phyloP scores from a whole-genome alignment of 2,888 invertebrate species.

The Malthinus seriepunctatus region DNA sequence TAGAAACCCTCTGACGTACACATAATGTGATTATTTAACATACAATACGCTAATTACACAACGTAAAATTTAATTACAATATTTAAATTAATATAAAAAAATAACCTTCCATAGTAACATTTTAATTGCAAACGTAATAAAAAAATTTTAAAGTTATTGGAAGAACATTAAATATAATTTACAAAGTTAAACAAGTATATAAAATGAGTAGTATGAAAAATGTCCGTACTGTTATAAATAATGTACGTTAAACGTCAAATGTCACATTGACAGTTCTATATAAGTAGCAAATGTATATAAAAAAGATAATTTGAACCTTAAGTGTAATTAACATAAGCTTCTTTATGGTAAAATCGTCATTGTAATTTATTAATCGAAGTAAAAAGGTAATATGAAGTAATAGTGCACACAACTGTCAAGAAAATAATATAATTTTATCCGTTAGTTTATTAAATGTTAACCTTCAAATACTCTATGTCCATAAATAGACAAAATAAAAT shows the following conservation, averaged over 20 bases:
- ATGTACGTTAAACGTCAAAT: conserved; percentile 1
- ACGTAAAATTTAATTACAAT: too few relatives aligned
- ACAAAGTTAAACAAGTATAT: too few relatives aligned
- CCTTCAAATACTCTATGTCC: conserved; percentile 25
- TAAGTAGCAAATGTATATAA: conserved; percentile 7
- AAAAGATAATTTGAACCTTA: conserved; percentile 21
- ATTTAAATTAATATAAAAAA: too few relatives aligned
- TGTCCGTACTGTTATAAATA: neutral
- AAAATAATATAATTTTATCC: neutral
- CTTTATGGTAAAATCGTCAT: conserved; percentile 14
- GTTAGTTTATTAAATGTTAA: conserved; percentile 13
- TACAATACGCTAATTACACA: too few relatives aligned
- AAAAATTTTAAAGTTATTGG: too few relatives aligned
- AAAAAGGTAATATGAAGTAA: neutral
- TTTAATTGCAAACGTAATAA: too few relatives aligned
- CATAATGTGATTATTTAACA: too few relatives aligned
- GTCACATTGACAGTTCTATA: conserved; percentile 1
- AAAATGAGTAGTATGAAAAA: neutral
- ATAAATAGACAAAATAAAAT: conserved; percentile 14
- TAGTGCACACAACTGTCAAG: too few relatives aligned
- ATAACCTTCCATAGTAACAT: too few relatives aligned
- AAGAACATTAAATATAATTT: too few relatives aligned
- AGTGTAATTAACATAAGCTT: conserved; percentile 13
- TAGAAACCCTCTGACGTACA: too few relatives aligned
- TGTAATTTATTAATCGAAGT: conserved; percentile 9